phyloP scores from a whole-genome alignment of 2,888 invertebrate genomes.

The Drosophila dives region DNA sequence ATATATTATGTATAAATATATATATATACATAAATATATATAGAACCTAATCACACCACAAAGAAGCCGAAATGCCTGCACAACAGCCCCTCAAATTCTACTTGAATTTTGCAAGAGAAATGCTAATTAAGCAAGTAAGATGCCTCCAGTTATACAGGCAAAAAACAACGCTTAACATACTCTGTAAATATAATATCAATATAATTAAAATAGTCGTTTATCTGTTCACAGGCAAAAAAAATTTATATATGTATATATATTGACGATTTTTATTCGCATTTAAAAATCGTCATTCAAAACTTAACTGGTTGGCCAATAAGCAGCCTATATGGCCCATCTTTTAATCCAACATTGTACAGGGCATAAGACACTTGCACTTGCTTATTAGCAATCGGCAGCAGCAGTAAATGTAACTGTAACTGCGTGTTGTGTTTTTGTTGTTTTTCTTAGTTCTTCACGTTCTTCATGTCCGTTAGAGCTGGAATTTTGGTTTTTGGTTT shows the following conservation, averaged over 20 bases:
- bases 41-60: background rate
- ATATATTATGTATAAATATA: background rate
- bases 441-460: background rate
- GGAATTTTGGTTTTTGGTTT: slow-evolving; percentile 13
- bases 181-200: background rate
- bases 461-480: slow-evolving; percentile 44
- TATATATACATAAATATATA: background rate
- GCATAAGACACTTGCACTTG: slow-evolving; percentile 50
- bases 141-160: background rate
- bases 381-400: slow-evolving; percentile 48
- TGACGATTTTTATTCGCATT: background rate
- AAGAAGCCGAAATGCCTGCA: slow-evolving; percentile 9
- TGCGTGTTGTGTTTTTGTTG: slow-evolving; percentile 27
- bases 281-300: background rate
- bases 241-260: background rate
- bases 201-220: background rate
- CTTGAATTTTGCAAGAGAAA: slow-evolving; percentile 48
- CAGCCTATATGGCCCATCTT: background rate
- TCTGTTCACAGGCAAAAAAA: background rate
- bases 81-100: slow-evolving; percentile 32
- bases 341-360: slow-evolving; percentile 14
- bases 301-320: background rate
- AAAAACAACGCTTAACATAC: slow-evolving; percentile 11
- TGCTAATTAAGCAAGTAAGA: slow-evolving; percentile 48
- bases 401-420: slow-evolving; percentile 55